phyloP scores from a whole-genome alignment of 1,140 invertebrate species.

The Chironomus striatipennis region DNA sequence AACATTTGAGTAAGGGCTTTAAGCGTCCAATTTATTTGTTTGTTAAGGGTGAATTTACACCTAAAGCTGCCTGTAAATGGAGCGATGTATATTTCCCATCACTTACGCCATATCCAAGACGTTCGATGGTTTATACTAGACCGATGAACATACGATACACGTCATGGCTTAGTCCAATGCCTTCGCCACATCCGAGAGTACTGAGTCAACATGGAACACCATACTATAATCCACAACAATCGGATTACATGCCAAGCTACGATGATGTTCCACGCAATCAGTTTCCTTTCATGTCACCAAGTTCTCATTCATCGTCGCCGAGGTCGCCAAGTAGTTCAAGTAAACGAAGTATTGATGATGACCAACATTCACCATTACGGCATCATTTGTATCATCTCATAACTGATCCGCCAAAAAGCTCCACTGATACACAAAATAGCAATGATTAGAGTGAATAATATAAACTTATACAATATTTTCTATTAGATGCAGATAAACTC shows the following conservation, averaged over 20 bases:
- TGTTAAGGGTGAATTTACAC: conserved; percentile 39
- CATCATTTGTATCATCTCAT: conserved; percentile 15
- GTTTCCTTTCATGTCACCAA: conserved; percentile 5
- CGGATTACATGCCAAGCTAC: not conserved
- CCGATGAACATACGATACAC: not conserved
- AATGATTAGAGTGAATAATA: conserved; percentile 19
- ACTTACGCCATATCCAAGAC: conserved; percentile 31
- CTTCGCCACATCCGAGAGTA: not conserved
- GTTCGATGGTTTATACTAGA: not conserved
- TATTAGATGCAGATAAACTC: not conserved
- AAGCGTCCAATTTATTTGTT: conserved; percentile 71
- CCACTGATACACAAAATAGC: conserved; percentile 19
- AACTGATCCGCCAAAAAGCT: conserved; percentile 16
- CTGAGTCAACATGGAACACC: not conserved
- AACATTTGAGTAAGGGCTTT: conserved; percentile 82
- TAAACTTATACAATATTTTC: not conserved
- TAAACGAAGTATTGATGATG: conserved; percentile 1
- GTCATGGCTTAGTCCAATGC: not conserved
- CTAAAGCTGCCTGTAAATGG: conserved; percentile 38
- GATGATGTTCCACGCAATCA: not conserved
- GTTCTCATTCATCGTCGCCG: not conserved
- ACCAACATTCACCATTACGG: not conserved
- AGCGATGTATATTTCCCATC: conserved; percentile 39
- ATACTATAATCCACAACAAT: conserved; percentile 18
- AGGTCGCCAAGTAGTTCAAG: conserved; percentile 1